Conservation (phyloP, 2,888 invertebrate species). For the Ophraella communa region DNA sequence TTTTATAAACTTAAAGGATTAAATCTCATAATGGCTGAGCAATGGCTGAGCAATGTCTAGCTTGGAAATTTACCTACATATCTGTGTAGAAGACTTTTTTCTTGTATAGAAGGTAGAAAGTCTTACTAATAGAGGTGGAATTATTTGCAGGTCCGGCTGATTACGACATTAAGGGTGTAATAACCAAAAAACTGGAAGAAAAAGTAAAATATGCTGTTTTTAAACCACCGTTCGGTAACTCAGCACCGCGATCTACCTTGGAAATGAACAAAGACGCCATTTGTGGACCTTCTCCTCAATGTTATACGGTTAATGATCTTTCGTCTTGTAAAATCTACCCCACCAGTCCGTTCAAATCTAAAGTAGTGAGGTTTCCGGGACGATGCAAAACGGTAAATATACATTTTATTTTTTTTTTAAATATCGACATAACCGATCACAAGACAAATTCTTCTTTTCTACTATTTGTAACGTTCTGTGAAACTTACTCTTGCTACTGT, state of each 20-base stretch:
- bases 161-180: conserved; percentile 40
- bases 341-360: conserved; percentile 42
- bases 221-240: conserved; percentile 45
- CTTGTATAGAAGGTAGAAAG: no score
- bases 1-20: no score
- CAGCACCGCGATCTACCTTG: conserved; percentile 39
- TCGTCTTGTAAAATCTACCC: conserved; percentile 25
- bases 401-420: background rate
- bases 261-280: conserved; percentile 36
- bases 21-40: no score
- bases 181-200: conserved; percentile 40
- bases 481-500: no score
- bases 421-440: no score
- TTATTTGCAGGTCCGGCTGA: conserved; percentile 39
- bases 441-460: no score
- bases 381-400: conserved; percentile 26
- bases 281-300: conserved; percentile 42
- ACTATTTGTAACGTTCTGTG: no score
- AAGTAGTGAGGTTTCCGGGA: conserved; percentile 35
- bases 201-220: conserved; percentile 32
- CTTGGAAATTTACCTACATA: no score
- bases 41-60: no score
- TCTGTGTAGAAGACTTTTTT: no score
- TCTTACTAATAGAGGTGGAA: background rate
- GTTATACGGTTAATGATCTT: conserved; percentile 37